Conservation (phyloP, 2,113 vertebrate genomes). For the Eretmochelys imbricata region DNA sequence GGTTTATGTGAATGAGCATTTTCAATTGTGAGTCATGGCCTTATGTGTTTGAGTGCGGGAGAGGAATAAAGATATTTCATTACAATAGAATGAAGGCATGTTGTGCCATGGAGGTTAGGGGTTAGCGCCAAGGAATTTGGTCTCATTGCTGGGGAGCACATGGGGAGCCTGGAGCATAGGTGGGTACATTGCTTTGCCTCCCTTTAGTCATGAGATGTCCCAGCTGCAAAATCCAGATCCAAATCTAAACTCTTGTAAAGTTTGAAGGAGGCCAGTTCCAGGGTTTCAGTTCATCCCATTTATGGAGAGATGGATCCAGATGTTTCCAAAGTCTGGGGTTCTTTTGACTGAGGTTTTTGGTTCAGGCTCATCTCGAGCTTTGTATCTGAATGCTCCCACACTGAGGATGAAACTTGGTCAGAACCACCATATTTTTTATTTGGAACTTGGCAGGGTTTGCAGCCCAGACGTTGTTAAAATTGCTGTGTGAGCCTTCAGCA, state of each 20-base stretch:
- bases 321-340: background rate
- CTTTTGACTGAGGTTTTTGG: background rate
- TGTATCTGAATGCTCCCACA: background rate
- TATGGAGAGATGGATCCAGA: background rate
- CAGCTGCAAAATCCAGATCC: background rate
- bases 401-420: background rate
- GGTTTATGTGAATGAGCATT: background rate
- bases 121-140: background rate
- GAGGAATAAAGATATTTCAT: background rate
- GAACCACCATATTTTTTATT: background rate
- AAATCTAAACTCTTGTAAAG: background rate
- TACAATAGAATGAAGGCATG: background rate
- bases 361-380: background rate
- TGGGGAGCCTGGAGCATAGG: background rate
- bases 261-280: background rate
- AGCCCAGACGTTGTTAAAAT: conserved; percentile 17
- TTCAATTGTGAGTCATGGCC: background rate
- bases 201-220: fast-evolving
- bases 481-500: background rate
- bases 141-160: background rate
- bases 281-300: background rate
- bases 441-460: conserved; percentile 17
- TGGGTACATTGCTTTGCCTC: background rate
- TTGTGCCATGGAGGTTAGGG: background rate
- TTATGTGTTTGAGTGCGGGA: background rate